Base-by-base conservation (phyloP, 2,113 vertebrate genomes). In the Myotis lucifugus region DNA sequence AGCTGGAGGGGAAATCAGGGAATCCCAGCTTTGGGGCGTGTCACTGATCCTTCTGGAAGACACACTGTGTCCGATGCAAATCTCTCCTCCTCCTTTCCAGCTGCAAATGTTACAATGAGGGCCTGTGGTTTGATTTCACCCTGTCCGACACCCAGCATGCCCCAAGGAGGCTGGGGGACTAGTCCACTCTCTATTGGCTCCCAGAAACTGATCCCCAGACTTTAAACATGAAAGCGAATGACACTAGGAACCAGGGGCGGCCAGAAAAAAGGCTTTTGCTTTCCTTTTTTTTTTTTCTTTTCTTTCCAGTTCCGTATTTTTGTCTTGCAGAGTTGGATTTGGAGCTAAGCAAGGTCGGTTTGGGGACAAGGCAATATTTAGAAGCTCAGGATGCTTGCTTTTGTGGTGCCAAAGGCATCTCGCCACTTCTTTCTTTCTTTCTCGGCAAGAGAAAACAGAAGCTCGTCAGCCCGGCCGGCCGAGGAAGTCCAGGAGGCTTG, bases 381-480 rank as follows among this genome's bases (percentile, higher is more conserved):
- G 91, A 77, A 84, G 77, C 15, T 37, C 27, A n/a, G 29, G 61
- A 86, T 73, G 74, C 74, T 84, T 25, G 77, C 79, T 67, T 4
- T 3, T 56, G n/a, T 19, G 93, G 93, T 95, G 86, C 89, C 64
- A 86, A 93, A 96, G 93, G 96, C 97, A 92, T 23, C 42, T 40
- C 40, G 5, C 40, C 40, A 1, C 40, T 40, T 40, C 2, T 42
- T 42, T 61, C n/a, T n/a, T n/a, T n/a, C 94, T 95, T 91, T 59
- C 74, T 94, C 97, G 78, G 46, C 78, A 59, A n/a, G 64, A 95
- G 84, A 96, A 98, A 97, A 97, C 98, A 98, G 97, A 96, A 97
- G 97, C 96, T 91, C 95, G 81, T 98, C 97, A 93, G 96, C 96
- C 95, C 76, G 67, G 91, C 96, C 73, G 59, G 91, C 90, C 93